Conservation (phyloP, 1,140 invertebrate species). For the Caenorhabditis latens region DNA sequence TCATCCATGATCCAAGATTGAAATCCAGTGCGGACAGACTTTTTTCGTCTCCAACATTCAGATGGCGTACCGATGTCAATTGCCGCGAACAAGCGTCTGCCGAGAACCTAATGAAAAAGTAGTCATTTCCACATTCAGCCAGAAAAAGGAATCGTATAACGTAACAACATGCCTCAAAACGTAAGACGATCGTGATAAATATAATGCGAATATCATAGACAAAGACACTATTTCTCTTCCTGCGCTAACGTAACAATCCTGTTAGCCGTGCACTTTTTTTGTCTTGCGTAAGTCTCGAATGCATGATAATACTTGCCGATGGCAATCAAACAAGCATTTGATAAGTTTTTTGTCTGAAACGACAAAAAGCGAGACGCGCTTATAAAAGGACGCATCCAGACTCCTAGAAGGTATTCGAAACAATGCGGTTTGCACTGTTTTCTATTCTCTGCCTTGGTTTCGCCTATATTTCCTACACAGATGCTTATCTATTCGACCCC, state of each 20-base stretch:
- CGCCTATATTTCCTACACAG: background rate
- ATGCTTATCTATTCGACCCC: slow-evolving; percentile 44
- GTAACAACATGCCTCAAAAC: slow-evolving; percentile 14
- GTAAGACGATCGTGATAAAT: slow-evolving; percentile 2
- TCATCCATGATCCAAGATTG: background rate
- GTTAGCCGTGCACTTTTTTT: slow-evolving; percentile 49
- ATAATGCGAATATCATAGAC: slow-evolving; percentile 19
- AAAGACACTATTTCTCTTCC: slow-evolving; percentile 9
- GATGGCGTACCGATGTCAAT: slow-evolving; percentile 35
- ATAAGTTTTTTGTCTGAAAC: slow-evolving; percentile 54
- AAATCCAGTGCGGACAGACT: background rate
- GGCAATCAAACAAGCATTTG: slow-evolving; percentile 56
- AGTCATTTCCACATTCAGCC: slow-evolving; percentile 35
- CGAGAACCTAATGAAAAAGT: slow-evolving; percentile 52
- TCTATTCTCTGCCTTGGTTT: slow-evolving; percentile 23
- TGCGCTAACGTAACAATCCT: slow-evolving; percentile 52
- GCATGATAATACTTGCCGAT: slow-evolving; percentile 51
- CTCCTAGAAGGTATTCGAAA: slow-evolving; percentile 26
- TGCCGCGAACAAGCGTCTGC: slow-evolving; percentile 34
- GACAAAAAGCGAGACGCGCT: slow-evolving; percentile 7
- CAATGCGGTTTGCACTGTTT: slow-evolving; percentile 41
- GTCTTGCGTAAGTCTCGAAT: slow-evolving; percentile 53
- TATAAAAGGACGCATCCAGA: slow-evolving; percentile 50
- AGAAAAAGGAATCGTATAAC: slow-evolving; percentile 48
- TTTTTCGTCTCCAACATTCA: background rate